Evolutionary conservation across 1,140 invertebrate genomes (phyloP).

Genomic region (Rhagoletis pomonella): DNA sequence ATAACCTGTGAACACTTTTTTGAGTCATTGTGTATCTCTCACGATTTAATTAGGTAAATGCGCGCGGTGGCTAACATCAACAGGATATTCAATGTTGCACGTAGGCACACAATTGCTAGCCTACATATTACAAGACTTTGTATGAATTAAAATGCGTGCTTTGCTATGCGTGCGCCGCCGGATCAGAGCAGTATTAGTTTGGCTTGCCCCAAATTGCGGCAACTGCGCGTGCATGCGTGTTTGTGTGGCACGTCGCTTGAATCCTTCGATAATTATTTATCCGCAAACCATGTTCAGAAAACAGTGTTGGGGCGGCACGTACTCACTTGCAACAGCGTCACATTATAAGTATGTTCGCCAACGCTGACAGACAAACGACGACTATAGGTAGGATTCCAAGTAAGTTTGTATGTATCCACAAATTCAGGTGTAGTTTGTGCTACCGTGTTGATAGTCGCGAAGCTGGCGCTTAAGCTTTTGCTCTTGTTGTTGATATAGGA

Average conservation of each 20-base stretch:
- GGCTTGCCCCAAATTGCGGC: constrained; percentile 46
- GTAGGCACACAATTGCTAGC: neutral
- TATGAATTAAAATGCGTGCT: neutral
- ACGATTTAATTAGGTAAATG: constrained; percentile 40
- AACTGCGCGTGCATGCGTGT: neutral
- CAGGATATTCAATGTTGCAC: constrained; percentile 48
- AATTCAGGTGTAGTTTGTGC: too few species aligned
- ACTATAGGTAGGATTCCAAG: too few species aligned
- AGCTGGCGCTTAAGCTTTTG: neutral
- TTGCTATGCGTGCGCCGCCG: neutral
- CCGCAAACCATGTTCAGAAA: constrained; percentile 39
- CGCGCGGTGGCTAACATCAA: constrained; percentile 1
- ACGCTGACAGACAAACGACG: constrained; percentile 21
- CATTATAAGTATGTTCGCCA: constrained; percentile 20
- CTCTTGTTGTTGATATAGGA: neutral
- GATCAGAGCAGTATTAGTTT: constrained; percentile 9
- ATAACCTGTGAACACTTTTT: too few species aligned
- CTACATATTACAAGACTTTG: neutral
- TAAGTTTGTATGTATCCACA: neutral
- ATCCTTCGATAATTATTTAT: constrained; percentile 52
- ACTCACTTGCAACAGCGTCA: constrained; percentile 34
- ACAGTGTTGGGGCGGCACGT: constrained; percentile 42
- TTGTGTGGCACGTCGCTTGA: constrained; percentile 28
- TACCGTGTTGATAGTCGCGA: neutral
- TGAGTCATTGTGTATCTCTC: too few species aligned